Percentiles rank a stretch among this genome's conserved stretches.
These are phyloP conservation scores for Stenolophus ochropezus DNA, from an alignment of 2,888 invertebrate species.

Conservation along the genomic window DNA sequence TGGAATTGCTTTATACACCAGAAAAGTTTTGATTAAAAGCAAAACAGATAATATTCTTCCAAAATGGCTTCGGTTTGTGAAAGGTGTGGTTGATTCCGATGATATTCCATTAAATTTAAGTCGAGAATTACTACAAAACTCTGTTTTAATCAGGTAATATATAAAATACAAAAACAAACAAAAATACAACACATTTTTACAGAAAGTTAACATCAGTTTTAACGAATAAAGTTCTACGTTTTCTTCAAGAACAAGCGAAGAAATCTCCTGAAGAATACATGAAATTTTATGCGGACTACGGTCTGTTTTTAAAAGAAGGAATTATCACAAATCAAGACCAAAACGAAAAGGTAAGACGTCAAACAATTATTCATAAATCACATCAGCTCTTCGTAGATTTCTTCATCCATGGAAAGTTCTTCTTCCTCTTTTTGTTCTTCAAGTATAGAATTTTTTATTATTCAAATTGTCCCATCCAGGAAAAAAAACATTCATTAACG, in stretches of 20 bases:
- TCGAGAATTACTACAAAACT: slow-evolving; percentile 95
- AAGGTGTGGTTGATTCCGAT: slow-evolving; percentile 98
- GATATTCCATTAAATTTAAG: slow-evolving; percentile 98
- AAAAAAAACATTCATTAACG: slow-evolving; percentile 87
- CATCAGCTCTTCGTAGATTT: slow-evolving; percentile 63
- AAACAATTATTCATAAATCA: not conserved
- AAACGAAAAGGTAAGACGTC: slow-evolving; percentile 84
- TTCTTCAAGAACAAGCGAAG: slow-evolving; percentile 87
- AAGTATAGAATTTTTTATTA: slow-evolving; percentile 79
- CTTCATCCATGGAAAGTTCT: slow-evolving; percentile 66
- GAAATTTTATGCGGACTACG: slow-evolving; percentile 93
- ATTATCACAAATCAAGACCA: slow-evolving; percentile 90
- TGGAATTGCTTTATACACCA: slow-evolving; percentile 92
- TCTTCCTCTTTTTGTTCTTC: slow-evolving; percentile 63
- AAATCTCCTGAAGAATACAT: slow-evolving; percentile 89
- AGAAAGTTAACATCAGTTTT: slow-evolving; percentile 90
- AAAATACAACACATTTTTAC: slow-evolving; percentile 25
- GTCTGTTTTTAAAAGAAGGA: slow-evolving; percentile 95
- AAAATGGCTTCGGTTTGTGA: slow-evolving; percentile 96
- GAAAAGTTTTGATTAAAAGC: slow-evolving; percentile 94
- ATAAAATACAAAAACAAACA: not conserved
- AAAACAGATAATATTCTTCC: slow-evolving; percentile 93
- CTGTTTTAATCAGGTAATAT: slow-evolving; percentile 85
- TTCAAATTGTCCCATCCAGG: slow-evolving; percentile 92
- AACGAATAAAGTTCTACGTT: slow-evolving; percentile 88